phyloP scores from a whole-genome alignment of 1,140 invertebrate species.

The Metaphire vulgaris region DNA sequence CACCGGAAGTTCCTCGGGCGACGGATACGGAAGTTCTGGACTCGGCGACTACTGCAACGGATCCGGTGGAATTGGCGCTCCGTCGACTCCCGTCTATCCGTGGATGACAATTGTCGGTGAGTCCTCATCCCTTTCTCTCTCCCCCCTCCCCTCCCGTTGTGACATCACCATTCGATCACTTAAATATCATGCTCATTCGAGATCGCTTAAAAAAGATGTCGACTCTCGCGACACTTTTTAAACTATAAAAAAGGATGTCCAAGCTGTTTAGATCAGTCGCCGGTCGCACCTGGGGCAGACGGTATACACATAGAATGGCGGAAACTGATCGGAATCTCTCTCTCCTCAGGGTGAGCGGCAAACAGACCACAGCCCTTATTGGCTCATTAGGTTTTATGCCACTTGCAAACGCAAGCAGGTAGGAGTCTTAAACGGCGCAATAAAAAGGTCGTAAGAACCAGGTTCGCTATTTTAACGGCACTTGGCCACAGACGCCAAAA shows the following conservation, averaged over 20 bases:
- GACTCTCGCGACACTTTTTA: neutral
- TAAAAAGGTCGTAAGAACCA: neutral
- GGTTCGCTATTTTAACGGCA: too few relatives aligned
- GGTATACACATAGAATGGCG: neutral
- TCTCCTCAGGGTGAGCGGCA: neutral
- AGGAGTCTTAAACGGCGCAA: neutral
- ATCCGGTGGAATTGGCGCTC: neutral
- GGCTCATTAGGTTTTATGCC: neutral
- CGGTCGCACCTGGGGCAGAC: neutral
- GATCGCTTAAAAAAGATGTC: neutral
- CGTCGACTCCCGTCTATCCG: slow-evolving; percentile 6
- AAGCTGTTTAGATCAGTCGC: neutral
- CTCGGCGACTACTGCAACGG: slow-evolving; percentile 12
- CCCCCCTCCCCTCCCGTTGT: neutral
- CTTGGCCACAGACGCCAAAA: too few relatives aligned
- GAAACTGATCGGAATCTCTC: too few relatives aligned
- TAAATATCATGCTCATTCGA: neutral
- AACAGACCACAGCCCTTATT: neutral
- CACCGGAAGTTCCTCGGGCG: neutral
- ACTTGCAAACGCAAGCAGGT: neutral
- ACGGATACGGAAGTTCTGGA: neutral
- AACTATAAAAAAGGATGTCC: neutral
- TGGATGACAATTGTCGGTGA: slow-evolving; percentile 16
- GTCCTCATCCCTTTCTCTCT: neutral
- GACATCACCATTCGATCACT: neutral